phyloP scores from a whole-genome alignment of 2,888 invertebrate species.

The Dysmachus trigonus region DNA sequence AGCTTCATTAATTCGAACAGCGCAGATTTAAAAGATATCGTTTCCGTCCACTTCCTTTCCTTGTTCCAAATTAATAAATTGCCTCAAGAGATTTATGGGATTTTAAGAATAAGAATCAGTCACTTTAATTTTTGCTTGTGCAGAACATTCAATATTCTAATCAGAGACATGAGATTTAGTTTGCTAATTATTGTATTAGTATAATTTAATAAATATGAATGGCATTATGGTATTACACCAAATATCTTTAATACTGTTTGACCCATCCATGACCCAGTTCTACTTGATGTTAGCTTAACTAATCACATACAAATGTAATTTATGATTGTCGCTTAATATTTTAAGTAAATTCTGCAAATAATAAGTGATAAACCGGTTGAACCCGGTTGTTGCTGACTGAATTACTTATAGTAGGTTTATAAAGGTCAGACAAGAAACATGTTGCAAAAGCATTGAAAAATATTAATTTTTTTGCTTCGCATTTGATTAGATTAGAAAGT shows the following conservation, averaged over 20 bases:
- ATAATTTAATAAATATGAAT: not conserved
- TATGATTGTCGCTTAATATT: not conserved
- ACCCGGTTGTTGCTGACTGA: not conserved
- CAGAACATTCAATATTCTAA: not conserved
- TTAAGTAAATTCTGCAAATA: not conserved
- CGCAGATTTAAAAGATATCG: not conserved
- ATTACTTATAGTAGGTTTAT: not conserved
- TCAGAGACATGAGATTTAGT: not conserved
- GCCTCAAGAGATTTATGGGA: not conserved
- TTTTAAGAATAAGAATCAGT: not conserved
- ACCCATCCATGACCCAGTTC: not conserved
- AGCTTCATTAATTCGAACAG: not conserved
- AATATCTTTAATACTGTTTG: not conserved
- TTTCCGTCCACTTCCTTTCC: not conserved
- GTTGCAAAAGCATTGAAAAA: not conserved
- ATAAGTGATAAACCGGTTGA: not conserved
- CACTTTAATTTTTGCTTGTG: not conserved
- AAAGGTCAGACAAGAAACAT: not conserved
- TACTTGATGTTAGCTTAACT: not conserved
- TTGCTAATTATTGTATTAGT: not conserved
- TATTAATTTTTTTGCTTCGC: not conserved
- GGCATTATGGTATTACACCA: not conserved
- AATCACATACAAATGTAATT: not conserved
- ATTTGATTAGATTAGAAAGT: not conserved
- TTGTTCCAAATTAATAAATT: not conserved